Evolutionary conservation across 1,140 invertebrate genomes (phyloP).

Genomic region (Stegodyphus mimosarum): DNA sequence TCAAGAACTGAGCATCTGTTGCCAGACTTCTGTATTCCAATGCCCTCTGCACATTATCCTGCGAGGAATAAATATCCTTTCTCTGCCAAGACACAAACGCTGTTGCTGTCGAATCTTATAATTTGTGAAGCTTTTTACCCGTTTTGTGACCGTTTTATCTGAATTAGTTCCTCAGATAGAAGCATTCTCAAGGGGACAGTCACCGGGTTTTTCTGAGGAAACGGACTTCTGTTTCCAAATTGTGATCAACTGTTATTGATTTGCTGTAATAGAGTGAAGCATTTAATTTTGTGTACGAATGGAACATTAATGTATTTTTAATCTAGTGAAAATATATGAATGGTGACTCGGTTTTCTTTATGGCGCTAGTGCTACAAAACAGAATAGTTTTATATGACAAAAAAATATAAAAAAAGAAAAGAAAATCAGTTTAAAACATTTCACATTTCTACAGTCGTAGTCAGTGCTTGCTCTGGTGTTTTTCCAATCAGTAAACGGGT

Average conservation of each 20-base stretch:
- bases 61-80: conserved; percentile 2
- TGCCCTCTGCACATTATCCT: conserved; percentile 14
- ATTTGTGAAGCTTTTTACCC: conserved; percentile 27
- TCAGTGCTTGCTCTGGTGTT: neutral
- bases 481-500: conserved; percentile 32
- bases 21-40: conserved; percentile 20
- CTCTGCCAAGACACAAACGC: neutral
- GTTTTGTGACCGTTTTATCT: conserved; percentile 7
- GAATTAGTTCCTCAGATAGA: conserved; percentile 13
- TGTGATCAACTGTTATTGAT: conserved; percentile 38
- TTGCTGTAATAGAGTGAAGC: conserved; percentile 5
- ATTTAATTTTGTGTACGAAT: conserved; percentile 38
- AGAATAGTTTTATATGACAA: conserved; percentile 40
- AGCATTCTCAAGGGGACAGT: neutral
- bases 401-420: conserved; percentile 4
- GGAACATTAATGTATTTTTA: conserved; percentile 27
- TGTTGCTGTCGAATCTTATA: neutral
- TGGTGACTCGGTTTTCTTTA: conserved; percentile 11
- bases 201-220: neutral
- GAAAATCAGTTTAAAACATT: neutral
- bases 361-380: conserved; percentile 21
- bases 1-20: neutral
- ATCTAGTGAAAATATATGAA: conserved; percentile 18
- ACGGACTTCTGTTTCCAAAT: conserved; percentile 24
- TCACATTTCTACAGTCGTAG: neutral